Evolutionary conservation across 2,888 invertebrate species (phyloP), one percentile per base, ranked within the genome.

Genomic region (Anagyrus pseudococci): DNA sequence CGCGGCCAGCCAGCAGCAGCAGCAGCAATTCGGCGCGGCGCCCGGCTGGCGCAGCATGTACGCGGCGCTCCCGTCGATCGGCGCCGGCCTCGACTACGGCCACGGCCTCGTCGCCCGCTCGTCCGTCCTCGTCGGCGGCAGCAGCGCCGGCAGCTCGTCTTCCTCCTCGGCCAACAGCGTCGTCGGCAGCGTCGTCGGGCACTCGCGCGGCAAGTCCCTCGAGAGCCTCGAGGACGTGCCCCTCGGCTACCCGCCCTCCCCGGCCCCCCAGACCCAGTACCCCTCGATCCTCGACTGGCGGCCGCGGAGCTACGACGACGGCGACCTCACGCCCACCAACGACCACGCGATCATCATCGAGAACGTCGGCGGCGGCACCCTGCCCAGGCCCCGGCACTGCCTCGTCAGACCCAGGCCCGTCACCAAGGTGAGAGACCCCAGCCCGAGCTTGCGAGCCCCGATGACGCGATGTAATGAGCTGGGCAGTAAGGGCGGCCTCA

Each of bases 251-350:
- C 80, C 78, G 29, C 80, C 79, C 17, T 80, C 80, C 2, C 80
- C 79, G 2, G 80, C 79, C 1, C 76, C 75, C 1, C 68, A 71
- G 49, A 66, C 69, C 4, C 72, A 72, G 57, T 60, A 73, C 68
- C 73, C 68, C 4, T 75, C 75, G 64, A 73, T 80, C 13, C 75
- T 82, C 67, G 80, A 83, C 67, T 91, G 89, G 90, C 85, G 89
- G 74, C 81, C 84, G 62, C 85, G 92, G 72, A 90, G 91, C 67
- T 93, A 92, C 78, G 94, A 94, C 79, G 94, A 94, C 77, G 94
- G 94, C 19, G 94, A 95, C 80, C 90, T 94, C 68, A 94, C 94
- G 33, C 91, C 92, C 15, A 94, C 94, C 49, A 94, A 94, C 77
- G 94, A 94, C 79, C 83, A 84, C 23, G 80, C 81, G n/a, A 71